phyloP scores from a whole-genome alignment of 30 jellyfish, hydroid and myxozoan species.

The Rhopilema esculentum region DNA sequence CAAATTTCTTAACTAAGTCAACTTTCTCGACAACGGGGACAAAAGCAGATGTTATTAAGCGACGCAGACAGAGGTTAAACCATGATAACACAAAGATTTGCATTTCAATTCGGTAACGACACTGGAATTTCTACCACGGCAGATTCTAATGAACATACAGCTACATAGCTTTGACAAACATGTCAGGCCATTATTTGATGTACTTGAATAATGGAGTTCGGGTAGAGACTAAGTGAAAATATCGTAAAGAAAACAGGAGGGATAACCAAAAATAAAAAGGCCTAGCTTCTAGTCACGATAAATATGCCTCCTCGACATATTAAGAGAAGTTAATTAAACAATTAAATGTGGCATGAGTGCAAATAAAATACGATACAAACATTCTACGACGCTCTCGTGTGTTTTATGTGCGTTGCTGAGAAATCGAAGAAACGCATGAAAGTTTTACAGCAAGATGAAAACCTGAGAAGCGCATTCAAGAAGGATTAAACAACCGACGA shows the following conservation, averaged over 20 bases:
- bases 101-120: neutral
- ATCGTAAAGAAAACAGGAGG: neutral
- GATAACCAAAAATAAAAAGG: too few species aligned
- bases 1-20: neutral
- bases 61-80: neutral
- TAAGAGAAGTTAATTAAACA: too few species aligned
- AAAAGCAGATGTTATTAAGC: neutral
- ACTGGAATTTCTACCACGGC: neutral
- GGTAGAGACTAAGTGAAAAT: neutral
- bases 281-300: too few species aligned
- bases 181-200: neutral
- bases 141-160: neutral
- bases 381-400: too few species aligned
- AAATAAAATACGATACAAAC: too few species aligned
- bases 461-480: too few species aligned
- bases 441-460: too few species aligned
- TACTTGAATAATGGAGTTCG: neutral
- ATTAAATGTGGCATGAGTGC: too few species aligned
- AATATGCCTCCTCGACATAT: too few species aligned
- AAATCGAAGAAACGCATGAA: too few species aligned
- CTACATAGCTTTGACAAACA: neutral
- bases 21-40: neutral
- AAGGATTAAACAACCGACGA: neutral
- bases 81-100: neutral
- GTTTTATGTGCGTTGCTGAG: too few species aligned